phyloP scores from a whole-genome alignment of 2,888 invertebrate genomes.

The Thyatira batis region DNA sequence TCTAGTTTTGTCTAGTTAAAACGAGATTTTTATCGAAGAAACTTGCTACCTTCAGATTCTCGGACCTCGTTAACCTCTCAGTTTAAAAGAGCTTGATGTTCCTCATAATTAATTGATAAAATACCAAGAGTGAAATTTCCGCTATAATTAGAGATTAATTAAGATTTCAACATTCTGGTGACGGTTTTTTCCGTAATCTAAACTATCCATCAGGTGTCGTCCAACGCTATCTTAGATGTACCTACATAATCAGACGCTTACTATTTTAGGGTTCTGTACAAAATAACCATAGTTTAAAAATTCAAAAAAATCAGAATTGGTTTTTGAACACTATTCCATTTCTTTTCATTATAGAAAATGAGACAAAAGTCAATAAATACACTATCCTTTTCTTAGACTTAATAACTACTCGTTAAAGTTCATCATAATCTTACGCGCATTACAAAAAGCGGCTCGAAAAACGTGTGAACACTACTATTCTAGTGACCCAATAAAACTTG shows the following conservation, averaged over 20 bases:
- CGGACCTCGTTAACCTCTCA: background rate
- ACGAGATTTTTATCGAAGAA: background rate
- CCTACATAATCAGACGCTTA: constrained; percentile 20
- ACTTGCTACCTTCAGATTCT: background rate
- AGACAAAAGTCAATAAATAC: too few relatives aligned
- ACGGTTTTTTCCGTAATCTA: constrained; percentile 38
- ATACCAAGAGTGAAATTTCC: constrained; percentile 11
- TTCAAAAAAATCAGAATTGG: too few relatives aligned
- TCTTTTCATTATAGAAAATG: too few relatives aligned
- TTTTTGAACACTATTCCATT: too few relatives aligned
- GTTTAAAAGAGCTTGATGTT: background rate
- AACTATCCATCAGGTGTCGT: constrained; percentile 39
- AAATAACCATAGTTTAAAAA: background rate
- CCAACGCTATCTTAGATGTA: constrained; percentile 23
- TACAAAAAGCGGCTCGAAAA: constrained; percentile 2
- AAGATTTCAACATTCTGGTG: constrained; percentile 27
- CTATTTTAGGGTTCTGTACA: background rate
- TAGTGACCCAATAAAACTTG: constrained; percentile 30
- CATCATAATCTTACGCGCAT: background rate
- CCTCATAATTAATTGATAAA: background rate
- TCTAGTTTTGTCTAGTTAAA: background rate
- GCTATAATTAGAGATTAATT: constrained; percentile 30
- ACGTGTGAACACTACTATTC: constrained; percentile 29
- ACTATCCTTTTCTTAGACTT: too few relatives aligned
- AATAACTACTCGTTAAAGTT: background rate